A percentile compares a stretch with the other conserved stretches of the same genome.
These are phyloP conservation scores for Drosophila arizonae DNA, from an alignment of 1,140 invertebrate species.

Conservation along the genomic window DNA sequence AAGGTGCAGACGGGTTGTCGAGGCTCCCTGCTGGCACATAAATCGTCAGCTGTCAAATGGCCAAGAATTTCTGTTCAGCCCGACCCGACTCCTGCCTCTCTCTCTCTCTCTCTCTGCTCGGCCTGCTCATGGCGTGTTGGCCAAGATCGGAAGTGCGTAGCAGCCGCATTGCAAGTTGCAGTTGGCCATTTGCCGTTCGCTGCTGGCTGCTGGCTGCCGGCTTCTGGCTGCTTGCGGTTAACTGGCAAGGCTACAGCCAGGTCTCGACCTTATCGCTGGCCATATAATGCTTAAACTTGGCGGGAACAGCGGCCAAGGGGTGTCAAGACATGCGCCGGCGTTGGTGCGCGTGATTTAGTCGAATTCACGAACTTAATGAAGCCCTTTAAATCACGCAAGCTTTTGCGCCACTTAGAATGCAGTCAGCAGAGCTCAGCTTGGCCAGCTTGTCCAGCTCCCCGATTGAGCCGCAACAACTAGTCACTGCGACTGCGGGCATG, in stretches of 20 bases:
- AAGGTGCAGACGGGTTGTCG: conserved; percentile 25
- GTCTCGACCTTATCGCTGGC: conserved; percentile 57
- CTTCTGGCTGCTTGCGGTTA: conserved; percentile 16
- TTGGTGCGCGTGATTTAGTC: conserved; percentile 81
- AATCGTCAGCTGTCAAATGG: conserved; percentile 82
- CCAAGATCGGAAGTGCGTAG: conserved; percentile 75
- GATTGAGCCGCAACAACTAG: conserved; percentile 76
- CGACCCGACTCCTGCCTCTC: conserved; percentile 2
- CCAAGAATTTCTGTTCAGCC: conserved; percentile 59
- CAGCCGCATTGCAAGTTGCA: conserved; percentile 39
- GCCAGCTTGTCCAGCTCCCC: conserved; percentile 2
- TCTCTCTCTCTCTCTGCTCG: not conserved
- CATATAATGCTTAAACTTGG: conserved; percentile 77
- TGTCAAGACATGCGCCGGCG: conserved; percentile 73
- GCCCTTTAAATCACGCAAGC: conserved; percentile 83
- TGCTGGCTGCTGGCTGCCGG: not conserved
- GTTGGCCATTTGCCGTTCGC: conserved; percentile 20
- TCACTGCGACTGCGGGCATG: conserved; percentile 18
- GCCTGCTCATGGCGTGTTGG: conserved; percentile 55
- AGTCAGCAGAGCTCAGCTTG: not conserved
- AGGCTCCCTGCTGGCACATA: conserved; percentile 67
- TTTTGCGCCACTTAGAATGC: conserved; percentile 76
- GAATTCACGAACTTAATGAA: conserved; percentile 83
- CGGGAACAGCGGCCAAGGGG: conserved; percentile 25
- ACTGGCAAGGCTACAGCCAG: conserved; percentile 15